phyloP scores from a whole-genome alignment of 2,888 invertebrate genomes.

The Phania funesta region DNA sequence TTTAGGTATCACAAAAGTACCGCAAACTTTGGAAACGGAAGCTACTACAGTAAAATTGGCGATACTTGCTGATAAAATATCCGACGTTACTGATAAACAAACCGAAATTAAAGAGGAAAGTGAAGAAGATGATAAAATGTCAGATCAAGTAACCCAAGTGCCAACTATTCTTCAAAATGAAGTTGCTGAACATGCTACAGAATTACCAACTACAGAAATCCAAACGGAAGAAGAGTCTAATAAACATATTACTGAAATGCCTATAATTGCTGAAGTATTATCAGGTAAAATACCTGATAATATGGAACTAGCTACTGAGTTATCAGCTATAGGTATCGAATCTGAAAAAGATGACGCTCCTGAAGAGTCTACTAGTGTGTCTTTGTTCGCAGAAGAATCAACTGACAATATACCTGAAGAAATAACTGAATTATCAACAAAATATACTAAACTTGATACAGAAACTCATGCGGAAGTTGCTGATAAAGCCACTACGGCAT shows the following conservation, averaged over 20 bases:
- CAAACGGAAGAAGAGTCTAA: not conserved
- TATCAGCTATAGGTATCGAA: not conserved
- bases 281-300: slow-evolving; percentile 7
- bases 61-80: not conserved
- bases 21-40: slow-evolving; percentile 7
- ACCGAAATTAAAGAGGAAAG: too few species aligned
- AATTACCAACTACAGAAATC: not conserved
- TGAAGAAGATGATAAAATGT: slow-evolving; percentile 3
- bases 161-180: not conserved
- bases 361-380: not conserved
- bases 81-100: not conserved
- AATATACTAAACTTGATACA: not conserved
- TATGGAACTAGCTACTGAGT: not conserved
- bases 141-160: slow-evolving; percentile 1
- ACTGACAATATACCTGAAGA: slow-evolving; percentile 1
- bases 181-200: slow-evolving; percentile 9
- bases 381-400: not conserved
- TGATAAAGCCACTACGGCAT: not conserved
- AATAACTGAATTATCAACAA: slow-evolving; percentile 3
- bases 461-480: not conserved
- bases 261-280: not conserved
- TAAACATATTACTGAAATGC: not conserved
- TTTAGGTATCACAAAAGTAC: not conserved
- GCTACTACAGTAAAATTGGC: slow-evolving; percentile 20
- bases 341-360: not conserved